These are phyloP conservation scores for Telmatochromis sp. DNA, from an alignment of 2,113 vertebrate genomes.

Conservation along the genomic window DNA sequence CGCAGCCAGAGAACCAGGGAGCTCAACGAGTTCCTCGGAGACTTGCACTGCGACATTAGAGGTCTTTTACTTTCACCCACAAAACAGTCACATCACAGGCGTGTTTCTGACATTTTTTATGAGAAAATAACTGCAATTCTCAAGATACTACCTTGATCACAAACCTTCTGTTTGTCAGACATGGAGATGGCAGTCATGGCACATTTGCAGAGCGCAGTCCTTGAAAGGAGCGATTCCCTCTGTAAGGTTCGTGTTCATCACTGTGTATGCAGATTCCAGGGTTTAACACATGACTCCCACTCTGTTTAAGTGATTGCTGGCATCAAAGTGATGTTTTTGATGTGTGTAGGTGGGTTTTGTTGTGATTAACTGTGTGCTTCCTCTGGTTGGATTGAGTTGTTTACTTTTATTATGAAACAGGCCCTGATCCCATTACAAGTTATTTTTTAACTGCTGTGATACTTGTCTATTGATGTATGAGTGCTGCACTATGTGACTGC, in stretches of 20 bases:
- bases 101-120: not conserved
- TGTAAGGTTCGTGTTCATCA: conserved; percentile 51
- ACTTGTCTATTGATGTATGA: not conserved
- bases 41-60: conserved; percentile 89
- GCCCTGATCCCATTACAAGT: not conserved
- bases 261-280: not conserved
- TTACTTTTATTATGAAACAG: not conserved
- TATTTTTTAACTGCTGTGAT: not conserved
- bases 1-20: conserved; percentile 87
- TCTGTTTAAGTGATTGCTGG: not conserved
- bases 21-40: conserved; percentile 84
- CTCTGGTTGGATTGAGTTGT: not conserved
- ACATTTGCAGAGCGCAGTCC: conserved; percentile 81
- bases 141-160: not conserved
- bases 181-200: conserved; percentile 89
- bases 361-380: not conserved
- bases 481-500: not conserved
- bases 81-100: not conserved
- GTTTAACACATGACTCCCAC: not conserved
- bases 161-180: conserved; percentile 64
- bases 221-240: conserved; percentile 79
- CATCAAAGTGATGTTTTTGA: not conserved
- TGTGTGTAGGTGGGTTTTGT: not conserved
- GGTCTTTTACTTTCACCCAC: conserved; percentile 39
- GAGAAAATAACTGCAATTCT: not conserved